Percentiles rank a stretch among this genome's conserved stretches.
Evolutionary conservation across 2,888 invertebrate species (phyloP).

Genomic region (Acrobasis repandana): DNA sequence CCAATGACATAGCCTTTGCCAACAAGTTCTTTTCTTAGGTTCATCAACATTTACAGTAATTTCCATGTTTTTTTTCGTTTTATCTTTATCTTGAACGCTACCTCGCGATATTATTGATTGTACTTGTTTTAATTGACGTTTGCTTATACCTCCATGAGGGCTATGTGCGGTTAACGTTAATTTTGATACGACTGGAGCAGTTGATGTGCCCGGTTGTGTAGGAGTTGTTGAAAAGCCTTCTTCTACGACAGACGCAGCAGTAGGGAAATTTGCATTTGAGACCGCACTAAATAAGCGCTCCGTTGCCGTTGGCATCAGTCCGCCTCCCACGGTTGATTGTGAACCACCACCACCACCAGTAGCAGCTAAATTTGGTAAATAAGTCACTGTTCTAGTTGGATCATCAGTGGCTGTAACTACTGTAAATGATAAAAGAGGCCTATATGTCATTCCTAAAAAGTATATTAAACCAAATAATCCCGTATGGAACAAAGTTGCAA

Average conservation of each 20-base stretch:
- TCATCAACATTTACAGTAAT: conserved; percentile 41
- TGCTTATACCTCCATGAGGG: conserved; percentile 58
- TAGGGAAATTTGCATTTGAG: conserved; percentile 62
- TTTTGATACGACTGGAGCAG: conserved; percentile 48
- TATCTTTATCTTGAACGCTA: conserved; percentile 50
- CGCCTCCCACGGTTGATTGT: conserved; percentile 36
- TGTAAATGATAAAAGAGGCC: conserved; percentile 63
- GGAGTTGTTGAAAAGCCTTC: conserved; percentile 38
- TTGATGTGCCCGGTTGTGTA: conserved; percentile 56
- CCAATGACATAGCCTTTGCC: conserved; percentile 61
- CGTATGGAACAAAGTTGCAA: conserved; percentile 60
- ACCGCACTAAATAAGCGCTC: conserved; percentile 53
- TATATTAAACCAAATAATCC: conserved; percentile 61
- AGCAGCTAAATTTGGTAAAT: conserved; percentile 63
- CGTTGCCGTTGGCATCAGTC: conserved; percentile 43
- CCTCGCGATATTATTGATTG: conserved; percentile 60
- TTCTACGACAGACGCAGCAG: conserved; percentile 63
- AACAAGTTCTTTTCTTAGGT: conserved; percentile 52
- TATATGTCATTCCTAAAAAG: conserved; percentile 64
- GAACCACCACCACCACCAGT: conserved; percentile 42
- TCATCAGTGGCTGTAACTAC: conserved; percentile 58
- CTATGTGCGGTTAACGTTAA: conserved; percentile 56
- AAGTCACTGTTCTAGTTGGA: conserved; percentile 65
- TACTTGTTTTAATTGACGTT: conserved; percentile 62
- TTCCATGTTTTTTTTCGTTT: conserved; percentile 45